Conservation (phyloP, 2,797 vertebrate genomes). For the Sparus aurata region DNA sequence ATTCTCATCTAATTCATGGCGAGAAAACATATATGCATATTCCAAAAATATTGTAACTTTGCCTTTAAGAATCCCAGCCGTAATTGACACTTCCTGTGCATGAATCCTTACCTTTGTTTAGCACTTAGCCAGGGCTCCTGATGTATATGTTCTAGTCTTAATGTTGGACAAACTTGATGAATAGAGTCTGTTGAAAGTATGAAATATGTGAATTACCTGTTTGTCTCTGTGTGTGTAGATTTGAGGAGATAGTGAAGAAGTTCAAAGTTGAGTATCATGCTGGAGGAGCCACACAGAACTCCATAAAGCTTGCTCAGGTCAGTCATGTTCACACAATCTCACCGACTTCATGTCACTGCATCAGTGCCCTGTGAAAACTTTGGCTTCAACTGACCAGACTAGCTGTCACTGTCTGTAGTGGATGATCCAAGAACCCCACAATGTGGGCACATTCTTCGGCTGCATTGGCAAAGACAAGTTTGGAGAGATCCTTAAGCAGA, state of each 20-base stretch:
- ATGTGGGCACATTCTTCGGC: slow-evolving; percentile 96
- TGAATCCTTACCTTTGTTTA: background rate
- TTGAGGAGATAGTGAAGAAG: slow-evolving; percentile 96
- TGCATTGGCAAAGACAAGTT: slow-evolving; percentile 97
- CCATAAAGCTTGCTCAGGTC: slow-evolving; percentile 99
- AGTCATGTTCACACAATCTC: slow-evolving; percentile 59
- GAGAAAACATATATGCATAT: background rate
- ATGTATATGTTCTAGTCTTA: background rate
- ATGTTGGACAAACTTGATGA: background rate
- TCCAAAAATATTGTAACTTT: background rate
- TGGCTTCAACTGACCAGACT: background rate
- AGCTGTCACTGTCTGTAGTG: slow-evolving; percentile 86
- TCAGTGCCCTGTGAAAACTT: background rate
- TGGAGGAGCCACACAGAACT: slow-evolving; percentile 98
- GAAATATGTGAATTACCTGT: background rate
- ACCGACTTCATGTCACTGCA: background rate
- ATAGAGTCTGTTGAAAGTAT: background rate
- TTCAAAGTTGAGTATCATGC: slow-evolving; percentile 98
- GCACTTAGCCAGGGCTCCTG: background rate
- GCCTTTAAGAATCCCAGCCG: background rate
- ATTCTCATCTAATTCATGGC: background rate
- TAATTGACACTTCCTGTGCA: background rate
- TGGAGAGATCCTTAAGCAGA: slow-evolving; percentile 95
- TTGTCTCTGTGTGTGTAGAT: slow-evolving; percentile 83
- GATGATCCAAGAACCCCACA: slow-evolving; percentile 97